Base-by-base conservation (phyloP, 2,797 vertebrate species). In the Nannoperca australis region DNA sequence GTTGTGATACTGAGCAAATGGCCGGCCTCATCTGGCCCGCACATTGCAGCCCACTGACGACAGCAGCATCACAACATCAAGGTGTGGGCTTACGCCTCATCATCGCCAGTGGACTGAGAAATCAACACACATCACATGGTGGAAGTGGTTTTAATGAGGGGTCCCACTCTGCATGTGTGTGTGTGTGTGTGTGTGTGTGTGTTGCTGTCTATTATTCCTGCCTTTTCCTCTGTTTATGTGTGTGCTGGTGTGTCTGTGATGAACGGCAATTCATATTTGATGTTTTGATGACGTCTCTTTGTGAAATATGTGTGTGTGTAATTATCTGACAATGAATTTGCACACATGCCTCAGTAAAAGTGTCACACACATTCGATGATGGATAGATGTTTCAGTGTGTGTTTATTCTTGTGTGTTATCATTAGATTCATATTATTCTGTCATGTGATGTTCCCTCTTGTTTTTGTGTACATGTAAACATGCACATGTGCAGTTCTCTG, bases 11-110 rank as follows among this genome's bases (percentile, higher is more conserved):
- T 17, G 63, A 73, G 79, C 20, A 27, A 50, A 65, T 7, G 42
- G 27, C 59, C 9, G 3, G 69, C 42, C 81, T 93, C 88, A 91
- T 91, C 81, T 92, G 91, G 91, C 51, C 40, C 2, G 20, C 85
- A 92, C 77, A 89, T 80, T 90, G 73, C 72, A 61, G 71, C 73
- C 53, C 61, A 73, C 69, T 85, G 81, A 77, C 22, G 58, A 55
- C 58, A 80, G 70, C 67, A 2, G 38, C 45, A 74, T 83, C 70
- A 24, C 13, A 15, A 62, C 72, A 82, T 79, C 68, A 44, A 60
- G 60, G 76, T 82, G 77, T 83, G 50, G 66, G 80, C 73, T 84
- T 70, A 66, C 62, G 58, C 34, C 18, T 68, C 55, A 15, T 54
- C 65, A 70, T 62, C 71, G 73, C 61, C 70, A 80, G 42, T 40